Conservation (phyloP, 2,888 invertebrate genomes). For the Drosophila imparisetae region DNA sequence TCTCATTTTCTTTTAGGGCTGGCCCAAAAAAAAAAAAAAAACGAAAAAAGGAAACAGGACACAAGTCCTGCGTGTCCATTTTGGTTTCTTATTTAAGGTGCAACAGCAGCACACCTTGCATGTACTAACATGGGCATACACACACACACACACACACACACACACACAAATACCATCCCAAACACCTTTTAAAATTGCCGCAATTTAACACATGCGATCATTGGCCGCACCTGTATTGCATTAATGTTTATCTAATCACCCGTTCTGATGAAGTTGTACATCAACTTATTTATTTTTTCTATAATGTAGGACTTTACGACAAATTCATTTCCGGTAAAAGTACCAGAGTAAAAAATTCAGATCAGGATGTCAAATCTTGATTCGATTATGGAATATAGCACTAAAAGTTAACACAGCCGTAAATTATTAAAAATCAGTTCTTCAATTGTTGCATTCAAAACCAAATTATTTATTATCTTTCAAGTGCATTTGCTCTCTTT, state of each 20-base stretch:
- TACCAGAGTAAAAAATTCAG: not conserved
- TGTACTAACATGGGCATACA: conserved; percentile 12
- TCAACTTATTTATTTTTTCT: not conserved
- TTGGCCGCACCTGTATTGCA: conserved; percentile 72
- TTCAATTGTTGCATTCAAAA: too few species aligned
- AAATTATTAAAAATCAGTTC: too few species aligned
- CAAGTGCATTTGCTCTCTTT: not conserved
- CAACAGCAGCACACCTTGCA: conserved; percentile 41
- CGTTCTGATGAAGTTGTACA: not conserved
- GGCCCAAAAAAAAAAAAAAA: conserved; percentile 17
- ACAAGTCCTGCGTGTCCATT: conserved; percentile 65
- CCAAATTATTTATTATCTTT: not conserved
- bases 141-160: not conserved
- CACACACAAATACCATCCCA: not conserved
- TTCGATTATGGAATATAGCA: too few species aligned
- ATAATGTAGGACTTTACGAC: rapidly evolving
- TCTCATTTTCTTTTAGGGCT: conserved; percentile 72
- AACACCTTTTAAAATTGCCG: not conserved
- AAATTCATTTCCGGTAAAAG: not conserved
- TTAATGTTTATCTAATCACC: conserved; percentile 51
- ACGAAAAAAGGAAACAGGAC: conserved; percentile 5
- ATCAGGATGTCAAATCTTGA: not conserved
- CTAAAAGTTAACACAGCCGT: too few species aligned
- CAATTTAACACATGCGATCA: conserved; percentile 39
- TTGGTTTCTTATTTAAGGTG: conserved; percentile 56